Conservation (phyloP, 2,797 vertebrate species). For the Liparis tanakae region DNA sequence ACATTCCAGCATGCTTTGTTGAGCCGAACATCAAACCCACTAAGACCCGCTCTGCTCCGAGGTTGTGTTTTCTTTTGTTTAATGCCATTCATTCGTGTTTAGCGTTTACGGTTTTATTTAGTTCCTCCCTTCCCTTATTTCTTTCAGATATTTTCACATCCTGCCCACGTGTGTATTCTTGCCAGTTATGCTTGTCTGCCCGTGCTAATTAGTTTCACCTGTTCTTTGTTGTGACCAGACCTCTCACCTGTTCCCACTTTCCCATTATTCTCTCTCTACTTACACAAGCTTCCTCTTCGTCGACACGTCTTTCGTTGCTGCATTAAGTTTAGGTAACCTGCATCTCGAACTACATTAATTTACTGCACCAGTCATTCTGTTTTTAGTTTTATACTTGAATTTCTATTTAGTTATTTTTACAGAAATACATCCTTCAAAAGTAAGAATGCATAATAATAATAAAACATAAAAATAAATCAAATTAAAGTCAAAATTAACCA, state of each 20-base stretch:
- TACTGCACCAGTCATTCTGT: not conserved
- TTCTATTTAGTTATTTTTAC: too few relatives aligned
- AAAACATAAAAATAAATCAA: too few relatives aligned
- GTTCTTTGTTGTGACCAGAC: not conserved
- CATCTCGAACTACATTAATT: not conserved
- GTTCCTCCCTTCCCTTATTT: not conserved
- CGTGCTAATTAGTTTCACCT: not conserved
- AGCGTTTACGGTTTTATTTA: not conserved
- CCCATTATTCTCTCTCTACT: not conserved
- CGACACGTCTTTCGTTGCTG: not conserved
- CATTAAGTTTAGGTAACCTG: not conserved
- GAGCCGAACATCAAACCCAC: not conserved
- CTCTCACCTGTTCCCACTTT: not conserved
- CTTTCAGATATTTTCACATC: not conserved
- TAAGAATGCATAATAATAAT: too few relatives aligned
- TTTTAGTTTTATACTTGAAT: too few relatives aligned
- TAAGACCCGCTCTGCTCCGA: not conserved
- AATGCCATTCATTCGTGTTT: not conserved
- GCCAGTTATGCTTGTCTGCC: not conserved
- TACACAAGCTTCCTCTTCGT: not conserved
- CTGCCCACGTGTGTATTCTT: not conserved
- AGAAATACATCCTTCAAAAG: too few relatives aligned
- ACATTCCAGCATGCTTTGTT: slow-evolving; percentile 6
- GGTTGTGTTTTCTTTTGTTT: not conserved
- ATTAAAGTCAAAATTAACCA: too few relatives aligned